phyloP scores from a whole-genome alignment of 2,888 invertebrate genomes.

The Eristalis intricaria region DNA sequence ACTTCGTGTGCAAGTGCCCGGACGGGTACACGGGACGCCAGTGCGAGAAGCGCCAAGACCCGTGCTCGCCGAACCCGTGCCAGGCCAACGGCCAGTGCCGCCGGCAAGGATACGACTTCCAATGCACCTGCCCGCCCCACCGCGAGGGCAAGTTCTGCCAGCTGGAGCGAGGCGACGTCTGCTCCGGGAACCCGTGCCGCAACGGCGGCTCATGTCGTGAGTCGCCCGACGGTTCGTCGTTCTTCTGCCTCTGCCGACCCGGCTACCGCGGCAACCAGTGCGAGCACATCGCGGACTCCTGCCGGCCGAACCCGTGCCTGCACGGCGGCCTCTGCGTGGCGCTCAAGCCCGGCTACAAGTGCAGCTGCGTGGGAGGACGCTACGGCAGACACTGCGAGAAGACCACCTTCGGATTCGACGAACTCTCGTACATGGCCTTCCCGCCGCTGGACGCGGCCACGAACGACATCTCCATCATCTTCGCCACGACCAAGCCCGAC shows the following conservation, averaged over 20 bases:
- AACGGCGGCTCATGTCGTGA: constrained; percentile 96
- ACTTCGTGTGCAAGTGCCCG: constrained; percentile 90
- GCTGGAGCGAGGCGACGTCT: constrained; percentile 91
- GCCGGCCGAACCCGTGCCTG: constrained; percentile 95
- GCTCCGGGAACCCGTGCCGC: constrained; percentile 92
- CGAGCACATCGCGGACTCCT: constrained; percentile 93
- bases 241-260: constrained; percentile 95
- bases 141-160: constrained; percentile 93
- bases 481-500: constrained; percentile 93
- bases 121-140: constrained; percentile 89
- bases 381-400: constrained; percentile 96
- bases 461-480: constrained; percentile 94
- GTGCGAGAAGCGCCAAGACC: constrained; percentile 94
- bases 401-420: constrained; percentile 93
- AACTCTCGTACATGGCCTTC: constrained; percentile 94
- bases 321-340: constrained; percentile 94
- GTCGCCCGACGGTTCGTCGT: constrained; percentile 92
- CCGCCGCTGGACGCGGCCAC: constrained; percentile 92
- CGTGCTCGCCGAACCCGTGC: constrained; percentile 95
- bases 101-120: constrained; percentile 91
- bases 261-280: constrained; percentile 96
- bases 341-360: constrained; percentile 92
- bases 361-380: constrained; percentile 92
- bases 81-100: constrained; percentile 91
- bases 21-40: constrained; percentile 91